Evolutionary conservation across 2,888 invertebrate species (phyloP), one percentile per base, ranked within the genome.

Genomic region (Xestoiulus laeticollis): DNA sequence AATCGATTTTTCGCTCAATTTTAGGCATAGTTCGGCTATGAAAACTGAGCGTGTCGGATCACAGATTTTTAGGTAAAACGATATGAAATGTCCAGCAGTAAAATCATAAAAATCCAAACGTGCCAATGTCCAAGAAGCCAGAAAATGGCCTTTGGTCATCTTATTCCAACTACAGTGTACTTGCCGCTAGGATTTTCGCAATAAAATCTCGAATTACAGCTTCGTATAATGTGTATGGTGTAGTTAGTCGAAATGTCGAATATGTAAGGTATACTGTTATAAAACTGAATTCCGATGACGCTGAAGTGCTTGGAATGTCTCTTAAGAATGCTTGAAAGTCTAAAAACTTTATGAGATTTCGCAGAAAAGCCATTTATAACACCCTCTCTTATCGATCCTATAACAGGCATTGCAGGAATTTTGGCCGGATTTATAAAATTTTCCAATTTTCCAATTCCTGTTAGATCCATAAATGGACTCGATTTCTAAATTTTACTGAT

Each of bases 1-100:
- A 78, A 78, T 78, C 78, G 78, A 78, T 78, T 78, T 78, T 30
- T 30, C 78, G 78, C 78, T 78, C 78, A 78, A 78, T 78, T 78
- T 78, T 78, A 30, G 78, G 30, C 78, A 14, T 16, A 30, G 78
- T 78, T 78, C 30, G 78, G 30, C 78, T 78, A 78, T 78, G 30
- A 78, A 78, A 30, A 5, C 14, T 14, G 30, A 12, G 30, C 78
- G 78, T 78, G 26, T 78, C 78, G 78, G 78, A 78, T 78, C 78
- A 78, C 78, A 78, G 78, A 78, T 78, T 78, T 78, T 78, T 4
- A 26, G 78, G n/a, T 78, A 78, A 78, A 78, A 78, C 26, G 78
- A 78, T 78, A 78, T 78, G 78, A 78, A 78, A 78, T 30, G 78
- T 78, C 78, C 59, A 19, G 78, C 26, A 26, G 78, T 78, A 78